Evolutionary conservation across 1,140 invertebrate genomes (phyloP).

Genomic region (Drosophila carrolli): DNA sequence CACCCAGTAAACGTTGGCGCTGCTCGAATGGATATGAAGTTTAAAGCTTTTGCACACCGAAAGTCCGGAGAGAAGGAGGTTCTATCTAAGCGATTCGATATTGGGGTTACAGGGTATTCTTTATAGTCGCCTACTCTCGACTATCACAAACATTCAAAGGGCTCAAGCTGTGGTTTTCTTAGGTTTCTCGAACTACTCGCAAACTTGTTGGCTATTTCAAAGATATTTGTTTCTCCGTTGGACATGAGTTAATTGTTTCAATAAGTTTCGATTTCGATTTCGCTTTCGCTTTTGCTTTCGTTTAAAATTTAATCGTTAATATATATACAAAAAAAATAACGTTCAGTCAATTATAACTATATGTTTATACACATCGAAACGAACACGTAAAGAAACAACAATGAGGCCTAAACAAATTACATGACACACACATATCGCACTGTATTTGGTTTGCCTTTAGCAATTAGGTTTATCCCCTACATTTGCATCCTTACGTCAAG

Average conservation of each 20-base stretch:
- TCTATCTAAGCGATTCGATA: conserved; percentile 31
- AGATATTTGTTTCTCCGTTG: conserved; percentile 24
- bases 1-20: conserved; percentile 21
- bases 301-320: conserved; percentile 74
- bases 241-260: conserved; percentile 40
- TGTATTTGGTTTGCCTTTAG: conserved; percentile 6
- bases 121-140: conserved; percentile 49
- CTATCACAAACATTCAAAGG: conserved; percentile 46
- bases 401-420: conserved; percentile 47
- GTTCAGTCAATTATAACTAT: conserved; percentile 79
- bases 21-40: conserved; percentile 38
- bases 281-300: conserved; percentile 5
- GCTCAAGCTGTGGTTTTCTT: conserved; percentile 39
- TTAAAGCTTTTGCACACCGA: conserved; percentile 39
- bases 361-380: conserved; percentile 37
- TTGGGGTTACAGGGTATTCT: conserved; percentile 20
- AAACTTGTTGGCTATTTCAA: conserved; percentile 45
- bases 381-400: conserved; percentile 46
- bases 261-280: conserved; percentile 21
- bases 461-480: conserved; percentile 38
- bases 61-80: conserved; percentile 21
- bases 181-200: conserved; percentile 30
- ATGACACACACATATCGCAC: conserved; percentile 6
- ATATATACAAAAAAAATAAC: conserved; percentile 76
- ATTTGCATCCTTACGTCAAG: conserved; percentile 31